Percentiles rank a stretch among this genome's conserved stretches.
Evolutionary conservation across 1,140 invertebrate species (phyloP).

Genomic region (Arctopsyche grandis): DNA sequence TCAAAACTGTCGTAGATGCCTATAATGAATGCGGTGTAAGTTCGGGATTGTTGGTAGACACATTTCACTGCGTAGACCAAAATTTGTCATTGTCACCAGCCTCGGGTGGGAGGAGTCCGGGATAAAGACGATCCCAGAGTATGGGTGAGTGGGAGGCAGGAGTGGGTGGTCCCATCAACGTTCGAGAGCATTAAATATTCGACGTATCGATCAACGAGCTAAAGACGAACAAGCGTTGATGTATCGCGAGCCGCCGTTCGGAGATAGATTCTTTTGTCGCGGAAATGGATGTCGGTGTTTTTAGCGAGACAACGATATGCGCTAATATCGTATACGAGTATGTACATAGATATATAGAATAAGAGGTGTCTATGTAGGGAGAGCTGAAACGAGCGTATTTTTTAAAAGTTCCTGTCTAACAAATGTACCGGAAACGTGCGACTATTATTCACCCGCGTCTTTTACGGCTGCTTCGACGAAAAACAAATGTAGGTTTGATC

Average conservation of each 20-base stretch:
- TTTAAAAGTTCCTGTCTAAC: background rate
- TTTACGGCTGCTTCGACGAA: background rate
- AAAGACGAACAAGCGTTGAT: background rate
- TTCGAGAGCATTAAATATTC: conserved; percentile 5
- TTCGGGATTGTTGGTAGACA: background rate
- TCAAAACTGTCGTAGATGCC: background rate
- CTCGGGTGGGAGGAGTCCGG: background rate
- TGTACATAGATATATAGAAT: no score
- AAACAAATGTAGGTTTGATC: conserved; percentile 2
- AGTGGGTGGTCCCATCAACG: background rate
- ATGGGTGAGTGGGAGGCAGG: background rate
- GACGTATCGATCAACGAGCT: background rate
- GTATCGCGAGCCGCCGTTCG: background rate
- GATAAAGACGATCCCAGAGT: background rate
- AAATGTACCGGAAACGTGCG: conserved; percentile 2
- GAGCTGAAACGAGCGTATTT: background rate
- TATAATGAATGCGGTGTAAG: background rate
- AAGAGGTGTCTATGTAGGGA: background rate
- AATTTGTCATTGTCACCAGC: background rate
- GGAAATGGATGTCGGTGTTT: background rate
- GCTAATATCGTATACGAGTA: conserved; percentile 1
- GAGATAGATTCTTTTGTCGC: background rate
- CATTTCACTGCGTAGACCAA: background rate
- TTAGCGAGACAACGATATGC: background rate
- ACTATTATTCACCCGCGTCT: background rate